phyloP scores from a whole-genome alignment of 2,113 vertebrate species.

The Eulacestoma nigropectus region DNA sequence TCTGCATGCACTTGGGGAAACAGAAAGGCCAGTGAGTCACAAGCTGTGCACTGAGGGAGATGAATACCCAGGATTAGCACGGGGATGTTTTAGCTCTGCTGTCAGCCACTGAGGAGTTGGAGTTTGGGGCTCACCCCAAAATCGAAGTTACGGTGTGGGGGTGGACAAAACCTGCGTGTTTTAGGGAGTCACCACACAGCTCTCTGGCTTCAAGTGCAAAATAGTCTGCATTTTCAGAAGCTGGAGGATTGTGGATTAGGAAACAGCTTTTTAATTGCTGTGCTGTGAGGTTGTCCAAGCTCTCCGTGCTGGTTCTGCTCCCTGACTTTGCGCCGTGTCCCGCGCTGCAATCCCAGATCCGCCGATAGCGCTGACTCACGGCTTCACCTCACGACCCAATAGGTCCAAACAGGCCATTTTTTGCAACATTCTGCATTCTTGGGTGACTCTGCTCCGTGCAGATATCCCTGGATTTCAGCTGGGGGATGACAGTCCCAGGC shows the following conservation, averaged over 20 bases:
- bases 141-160: accelerated
- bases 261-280: not conserved
- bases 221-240: accelerated
- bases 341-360: not conserved
- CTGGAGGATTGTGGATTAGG: not conserved
- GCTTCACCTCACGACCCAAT: not conserved
- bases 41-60: not conserved
- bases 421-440: not conserved
- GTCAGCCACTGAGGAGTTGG: not conserved
- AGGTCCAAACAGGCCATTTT: not conserved
- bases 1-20: not conserved
- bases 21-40: slow-evolving; percentile 19
- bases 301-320: not conserved
- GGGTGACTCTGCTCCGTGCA: not conserved
- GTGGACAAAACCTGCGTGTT: accelerated
- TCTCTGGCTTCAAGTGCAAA: accelerated
- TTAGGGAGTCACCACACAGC: not conserved
- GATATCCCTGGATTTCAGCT: not conserved
- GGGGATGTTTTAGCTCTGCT: not conserved
- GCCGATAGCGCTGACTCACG: not conserved
- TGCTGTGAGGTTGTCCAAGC: not conserved
- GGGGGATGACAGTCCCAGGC: not conserved
- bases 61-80: not conserved
- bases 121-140: not conserved
- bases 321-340: not conserved